These are phyloP conservation scores for Leptocoma aspasia DNA, from an alignment of 2,113 vertebrate genomes.

Conservation along the genomic window DNA sequence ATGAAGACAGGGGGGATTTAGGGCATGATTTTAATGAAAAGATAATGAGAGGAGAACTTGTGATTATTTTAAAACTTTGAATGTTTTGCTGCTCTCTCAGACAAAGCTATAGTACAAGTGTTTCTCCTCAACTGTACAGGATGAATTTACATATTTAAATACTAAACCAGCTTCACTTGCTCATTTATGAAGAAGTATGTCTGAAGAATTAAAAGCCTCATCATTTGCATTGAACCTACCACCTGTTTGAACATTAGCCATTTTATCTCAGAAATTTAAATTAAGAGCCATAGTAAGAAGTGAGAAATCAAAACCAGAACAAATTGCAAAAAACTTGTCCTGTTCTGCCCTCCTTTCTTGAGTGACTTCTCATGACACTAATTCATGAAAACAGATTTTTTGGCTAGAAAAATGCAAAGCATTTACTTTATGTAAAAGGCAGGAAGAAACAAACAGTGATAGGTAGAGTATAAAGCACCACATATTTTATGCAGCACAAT, in stretches of 20 bases:
- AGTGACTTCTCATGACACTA: neutral
- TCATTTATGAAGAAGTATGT: neutral
- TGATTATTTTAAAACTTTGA: neutral
- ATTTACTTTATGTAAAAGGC: neutral
- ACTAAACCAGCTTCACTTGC: neutral
- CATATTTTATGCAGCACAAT: neutral
- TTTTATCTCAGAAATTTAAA: neutral
- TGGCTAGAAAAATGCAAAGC: neutral
- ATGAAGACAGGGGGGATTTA: neutral
- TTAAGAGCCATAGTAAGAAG: neutral
- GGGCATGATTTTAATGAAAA: neutral
- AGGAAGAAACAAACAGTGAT: neutral
- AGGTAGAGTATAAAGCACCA: neutral
- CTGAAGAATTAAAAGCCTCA: neutral
- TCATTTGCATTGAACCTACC: neutral
- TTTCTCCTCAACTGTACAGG: neutral
- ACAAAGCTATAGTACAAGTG: neutral
- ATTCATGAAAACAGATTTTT: neutral
- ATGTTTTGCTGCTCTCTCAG: neutral
- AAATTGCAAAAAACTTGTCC: neutral
- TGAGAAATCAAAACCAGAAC: neutral
- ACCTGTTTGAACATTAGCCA: neutral
- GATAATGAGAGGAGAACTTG: neutral
- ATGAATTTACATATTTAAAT: neutral
- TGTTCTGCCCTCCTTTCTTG: neutral